phyloP scores from a whole-genome alignment of 2,797 vertebrate genomes.

The Cirrhinus molitorella region DNA sequence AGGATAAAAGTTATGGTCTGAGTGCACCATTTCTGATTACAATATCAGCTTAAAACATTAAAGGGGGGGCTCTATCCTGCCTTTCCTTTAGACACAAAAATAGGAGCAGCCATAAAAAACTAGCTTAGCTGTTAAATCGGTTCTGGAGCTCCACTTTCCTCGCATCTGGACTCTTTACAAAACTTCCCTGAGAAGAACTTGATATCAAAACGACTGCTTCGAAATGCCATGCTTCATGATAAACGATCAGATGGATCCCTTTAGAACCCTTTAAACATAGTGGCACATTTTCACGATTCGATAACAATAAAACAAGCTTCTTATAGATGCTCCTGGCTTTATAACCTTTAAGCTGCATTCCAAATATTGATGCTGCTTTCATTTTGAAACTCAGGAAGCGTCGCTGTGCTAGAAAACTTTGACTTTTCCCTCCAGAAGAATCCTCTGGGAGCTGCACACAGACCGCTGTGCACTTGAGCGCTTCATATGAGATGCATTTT shows the following conservation, averaged over 20 bases:
- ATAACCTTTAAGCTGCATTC: conserved; percentile 1
- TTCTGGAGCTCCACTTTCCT: not conserved
- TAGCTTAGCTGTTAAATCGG: conserved; percentile 7
- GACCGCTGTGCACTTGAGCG: not conserved
- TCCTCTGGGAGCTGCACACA: conserved; percentile 13
- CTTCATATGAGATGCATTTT: conserved; percentile 6
- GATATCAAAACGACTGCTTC: not conserved
- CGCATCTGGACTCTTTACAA: not conserved
- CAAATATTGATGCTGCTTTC: conserved; percentile 5
- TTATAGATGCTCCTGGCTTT: not conserved
- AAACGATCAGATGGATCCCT: not conserved
- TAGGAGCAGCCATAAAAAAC: not conserved
- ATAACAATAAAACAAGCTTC: not conserved
- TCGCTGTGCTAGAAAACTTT: not conserved
- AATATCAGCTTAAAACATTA: conserved; percentile 6
- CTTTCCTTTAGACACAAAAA: conserved; percentile 3
- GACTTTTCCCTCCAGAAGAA: not conserved
- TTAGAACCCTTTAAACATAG: not conserved
- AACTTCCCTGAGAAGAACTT: not conserved
- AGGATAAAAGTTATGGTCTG: not conserved
- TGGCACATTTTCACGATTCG: not conserved
- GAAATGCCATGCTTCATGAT: conserved; percentile 17
- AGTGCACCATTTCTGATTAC: not conserved
- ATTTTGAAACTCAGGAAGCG: conserved; percentile 6
- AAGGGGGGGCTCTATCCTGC: not conserved